phyloP scores from a whole-genome alignment of 2,888 invertebrate species.

The Coenonympha glycerion region DNA sequence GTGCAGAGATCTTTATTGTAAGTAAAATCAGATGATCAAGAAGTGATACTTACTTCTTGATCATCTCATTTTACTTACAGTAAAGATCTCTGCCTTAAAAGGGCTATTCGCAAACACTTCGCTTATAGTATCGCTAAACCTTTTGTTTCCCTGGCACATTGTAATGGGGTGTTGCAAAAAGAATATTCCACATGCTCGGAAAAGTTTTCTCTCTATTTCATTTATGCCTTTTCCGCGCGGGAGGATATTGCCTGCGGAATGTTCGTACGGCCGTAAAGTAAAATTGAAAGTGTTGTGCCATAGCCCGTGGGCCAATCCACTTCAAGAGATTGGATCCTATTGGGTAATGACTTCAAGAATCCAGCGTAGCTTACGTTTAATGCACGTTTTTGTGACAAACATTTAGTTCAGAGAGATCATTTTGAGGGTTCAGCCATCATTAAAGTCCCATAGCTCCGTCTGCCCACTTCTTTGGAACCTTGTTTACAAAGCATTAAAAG shows the following conservation, averaged over 20 bases:
- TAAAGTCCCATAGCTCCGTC: no score
- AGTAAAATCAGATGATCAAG: no score
- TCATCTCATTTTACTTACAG: not conserved
- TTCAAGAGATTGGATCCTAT: slow-evolving; percentile 7
- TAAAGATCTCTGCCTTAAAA: not conserved
- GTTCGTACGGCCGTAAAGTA: slow-evolving; percentile 10
- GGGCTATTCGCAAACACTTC: not conserved
- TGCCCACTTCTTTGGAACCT: no score
- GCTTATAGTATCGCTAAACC: not conserved
- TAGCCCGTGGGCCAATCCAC: slow-evolving; percentile 5
- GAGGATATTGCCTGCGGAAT: slow-evolving; percentile 11
- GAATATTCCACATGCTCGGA: slow-evolving; percentile 5
- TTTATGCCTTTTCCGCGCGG: slow-evolving; percentile 4
- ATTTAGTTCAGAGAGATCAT: no score
- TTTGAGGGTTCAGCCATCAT: no score
- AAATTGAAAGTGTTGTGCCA: slow-evolving; percentile 9
- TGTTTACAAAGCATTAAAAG: no score
- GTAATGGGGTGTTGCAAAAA: not conserved
- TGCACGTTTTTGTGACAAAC: no score
- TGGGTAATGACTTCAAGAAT: slow-evolving; percentile 2
- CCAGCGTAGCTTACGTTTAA: not conserved
- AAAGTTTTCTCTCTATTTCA: slow-evolving; percentile 7
- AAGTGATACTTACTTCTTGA: not conserved
- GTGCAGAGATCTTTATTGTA: no score
- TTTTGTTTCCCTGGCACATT: not conserved